Conservation (phyloP, 2,113 vertebrate genomes). For the Poeciliopsis prolifica region DNA sequence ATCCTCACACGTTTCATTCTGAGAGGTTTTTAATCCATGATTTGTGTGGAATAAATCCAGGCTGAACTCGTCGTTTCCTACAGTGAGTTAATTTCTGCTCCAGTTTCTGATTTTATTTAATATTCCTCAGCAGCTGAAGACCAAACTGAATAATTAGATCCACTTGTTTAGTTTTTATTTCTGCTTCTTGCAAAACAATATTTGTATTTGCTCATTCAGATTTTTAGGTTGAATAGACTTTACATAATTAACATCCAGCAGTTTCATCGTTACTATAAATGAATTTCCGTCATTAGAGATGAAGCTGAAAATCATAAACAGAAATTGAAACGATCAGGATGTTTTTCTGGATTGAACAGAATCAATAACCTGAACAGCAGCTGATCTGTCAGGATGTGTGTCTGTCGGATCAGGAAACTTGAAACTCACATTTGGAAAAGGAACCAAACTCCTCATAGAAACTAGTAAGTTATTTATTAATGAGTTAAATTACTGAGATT, state of each 20-base stretch:
- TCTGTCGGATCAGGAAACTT: neutral
- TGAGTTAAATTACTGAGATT: neutral
- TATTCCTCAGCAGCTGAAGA: no score
- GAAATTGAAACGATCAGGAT: neutral
- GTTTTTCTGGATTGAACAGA: neutral
- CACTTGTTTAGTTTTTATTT: no score
- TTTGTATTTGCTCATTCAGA: neutral
- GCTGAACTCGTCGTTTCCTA: conserved; percentile 3
- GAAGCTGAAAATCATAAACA: neutral
- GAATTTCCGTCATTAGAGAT: no score
- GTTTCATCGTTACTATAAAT: neutral
- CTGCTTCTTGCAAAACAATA: neutral
- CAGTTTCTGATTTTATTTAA: neutral
- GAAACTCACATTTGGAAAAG: neutral
- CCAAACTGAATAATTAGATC: no score
- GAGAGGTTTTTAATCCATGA: no score
- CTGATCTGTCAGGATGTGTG: neutral
- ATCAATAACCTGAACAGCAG: neutral
- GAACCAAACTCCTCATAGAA: neutral
- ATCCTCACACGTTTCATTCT: no score
- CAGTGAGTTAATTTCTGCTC: conserved; percentile 21
- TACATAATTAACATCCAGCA: neutral
- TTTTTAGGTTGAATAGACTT: no score
- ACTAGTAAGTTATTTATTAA: neutral
- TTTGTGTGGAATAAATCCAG: no score